Percentiles rank a stretch among this genome's conserved stretches.
Evolutionary conservation across 2,113 vertebrate genomes (phyloP).

Genomic region (Narcine bancroftii): DNA sequence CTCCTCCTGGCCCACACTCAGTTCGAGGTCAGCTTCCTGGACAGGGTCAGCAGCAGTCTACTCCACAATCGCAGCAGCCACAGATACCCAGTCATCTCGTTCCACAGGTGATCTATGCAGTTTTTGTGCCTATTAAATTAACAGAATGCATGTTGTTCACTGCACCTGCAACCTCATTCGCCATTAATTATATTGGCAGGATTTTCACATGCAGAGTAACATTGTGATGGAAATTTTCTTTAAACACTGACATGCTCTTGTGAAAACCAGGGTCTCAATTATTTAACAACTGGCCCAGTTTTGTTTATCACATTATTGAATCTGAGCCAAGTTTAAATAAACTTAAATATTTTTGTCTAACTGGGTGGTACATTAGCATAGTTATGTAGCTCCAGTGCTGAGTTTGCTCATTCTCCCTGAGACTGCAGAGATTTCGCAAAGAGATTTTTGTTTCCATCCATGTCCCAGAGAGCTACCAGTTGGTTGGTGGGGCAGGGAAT

Average conservation of each 20-base stretch:
- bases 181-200: background rate
- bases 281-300: background rate
- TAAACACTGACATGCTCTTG: background rate
- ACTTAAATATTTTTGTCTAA: background rate
- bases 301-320: background rate
- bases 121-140: background rate
- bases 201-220: background rate
- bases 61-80: conserved; percentile 45
- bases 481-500: no score
- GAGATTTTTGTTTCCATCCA: no score
- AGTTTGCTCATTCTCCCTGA: no score
- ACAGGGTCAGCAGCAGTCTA: conserved; percentile 53
- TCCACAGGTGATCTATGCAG: conserved; percentile 62
- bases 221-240: background rate
- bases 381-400: no score
- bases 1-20: conserved; percentile 70
- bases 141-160: background rate
- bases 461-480: no score
- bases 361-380: no score
- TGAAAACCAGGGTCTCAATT: background rate
- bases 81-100: conserved; percentile 63
- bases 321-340: background rate
- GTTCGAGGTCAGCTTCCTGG: conserved; percentile 62
- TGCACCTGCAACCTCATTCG: background rate
- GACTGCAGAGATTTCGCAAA: no score